Evolutionary conservation across 1,140 invertebrate species (phyloP).

Genomic region (Ostrea denselamellosa): DNA sequence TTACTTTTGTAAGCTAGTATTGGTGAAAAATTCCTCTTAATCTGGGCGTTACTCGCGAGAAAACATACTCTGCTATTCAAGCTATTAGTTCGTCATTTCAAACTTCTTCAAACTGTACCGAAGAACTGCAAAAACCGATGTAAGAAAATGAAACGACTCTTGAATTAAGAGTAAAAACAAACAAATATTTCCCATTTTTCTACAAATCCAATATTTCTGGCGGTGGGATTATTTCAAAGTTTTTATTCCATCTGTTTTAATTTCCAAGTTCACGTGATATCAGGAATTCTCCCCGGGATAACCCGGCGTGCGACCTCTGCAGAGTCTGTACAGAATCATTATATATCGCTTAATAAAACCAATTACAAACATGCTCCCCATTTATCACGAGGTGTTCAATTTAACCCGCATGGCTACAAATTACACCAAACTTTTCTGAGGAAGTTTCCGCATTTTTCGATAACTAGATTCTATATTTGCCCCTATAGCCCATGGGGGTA

Average conservation of each 20-base stretch:
- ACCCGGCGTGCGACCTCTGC: not conserved
- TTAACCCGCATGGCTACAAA: not conserved
- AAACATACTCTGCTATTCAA: too few species aligned
- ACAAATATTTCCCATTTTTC: not conserved
- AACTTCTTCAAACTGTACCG: too few species aligned
- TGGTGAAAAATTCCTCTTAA: too few species aligned
- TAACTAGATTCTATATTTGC: too few species aligned
- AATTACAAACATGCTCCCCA: constrained; percentile 8
- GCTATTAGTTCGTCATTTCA: too few species aligned
- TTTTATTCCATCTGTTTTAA: not conserved
- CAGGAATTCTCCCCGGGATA: not conserved
- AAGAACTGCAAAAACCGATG: too few species aligned
- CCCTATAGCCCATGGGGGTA: too few species aligned
- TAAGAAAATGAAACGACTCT: not conserved
- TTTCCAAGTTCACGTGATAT: not conserved
- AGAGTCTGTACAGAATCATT: not conserved
- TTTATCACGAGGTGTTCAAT: not conserved
- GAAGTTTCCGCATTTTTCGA: not conserved
- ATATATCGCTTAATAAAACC: not conserved
- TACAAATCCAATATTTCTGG: not conserved
- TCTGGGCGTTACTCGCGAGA: too few species aligned
- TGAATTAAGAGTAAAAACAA: not conserved
- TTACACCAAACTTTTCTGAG: not conserved
- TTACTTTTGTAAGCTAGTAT: too few species aligned
- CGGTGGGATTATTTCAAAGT: not conserved